These are phyloP conservation scores for Coptotermes formosanus DNA, from an alignment of 1,140 invertebrate species.

Conservation along the genomic window DNA sequence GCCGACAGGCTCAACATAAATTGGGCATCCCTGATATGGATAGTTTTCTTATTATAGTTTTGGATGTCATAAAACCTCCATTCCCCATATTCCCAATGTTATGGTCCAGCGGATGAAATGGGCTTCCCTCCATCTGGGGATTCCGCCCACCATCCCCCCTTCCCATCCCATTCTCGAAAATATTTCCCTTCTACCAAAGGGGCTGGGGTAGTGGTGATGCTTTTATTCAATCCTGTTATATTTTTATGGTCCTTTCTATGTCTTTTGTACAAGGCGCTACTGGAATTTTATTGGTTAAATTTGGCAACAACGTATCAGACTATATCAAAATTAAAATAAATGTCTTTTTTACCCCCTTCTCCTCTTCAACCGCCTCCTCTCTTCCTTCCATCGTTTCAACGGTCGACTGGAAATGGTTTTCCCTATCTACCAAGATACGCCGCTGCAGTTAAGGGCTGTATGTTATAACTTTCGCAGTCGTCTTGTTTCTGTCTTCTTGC, in stretches of 20 bases:
- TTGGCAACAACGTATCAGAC: conserved; percentile 1
- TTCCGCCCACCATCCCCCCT: neutral
- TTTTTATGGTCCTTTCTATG: neutral
- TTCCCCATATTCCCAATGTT: neutral
- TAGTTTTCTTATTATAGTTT: conserved; percentile 8
- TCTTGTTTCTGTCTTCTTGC: too few species aligned
- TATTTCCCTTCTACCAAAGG: neutral
- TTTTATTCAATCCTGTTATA: conserved; percentile 6
- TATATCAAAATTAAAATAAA: conserved; percentile 13
- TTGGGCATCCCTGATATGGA: neutral
- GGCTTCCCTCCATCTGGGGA: neutral
- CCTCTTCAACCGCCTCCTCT: too few species aligned
- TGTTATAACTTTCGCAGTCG: neutral
- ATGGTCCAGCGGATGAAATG: neutral
- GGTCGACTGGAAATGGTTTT: neutral
- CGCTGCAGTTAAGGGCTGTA: neutral
- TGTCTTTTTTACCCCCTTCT: neutral
- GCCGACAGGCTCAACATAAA: too few species aligned
- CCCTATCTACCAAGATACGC: neutral
- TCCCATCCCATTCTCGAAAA: neutral
- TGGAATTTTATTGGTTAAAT: neutral
- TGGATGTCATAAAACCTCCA: neutral
- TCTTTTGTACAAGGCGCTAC: neutral
- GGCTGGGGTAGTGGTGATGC: neutral
- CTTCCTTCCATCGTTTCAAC: neutral